Evolutionary conservation across 2,888 invertebrate species (phyloP).

Genomic region (Ophion costatus): DNA sequence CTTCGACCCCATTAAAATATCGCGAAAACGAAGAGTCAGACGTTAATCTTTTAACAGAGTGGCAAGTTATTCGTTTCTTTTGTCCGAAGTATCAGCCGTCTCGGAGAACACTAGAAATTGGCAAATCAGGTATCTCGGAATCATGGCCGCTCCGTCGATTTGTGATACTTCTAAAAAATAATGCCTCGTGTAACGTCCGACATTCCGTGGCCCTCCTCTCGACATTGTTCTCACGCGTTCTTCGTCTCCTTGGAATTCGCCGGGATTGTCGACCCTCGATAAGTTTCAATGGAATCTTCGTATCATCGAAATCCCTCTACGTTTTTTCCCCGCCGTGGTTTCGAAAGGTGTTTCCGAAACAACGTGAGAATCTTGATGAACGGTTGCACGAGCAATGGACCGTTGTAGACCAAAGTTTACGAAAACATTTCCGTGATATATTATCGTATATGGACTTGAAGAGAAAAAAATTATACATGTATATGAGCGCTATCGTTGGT

Average conservation of each 20-base stretch:
- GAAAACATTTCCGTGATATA: slow-evolving; percentile 15
- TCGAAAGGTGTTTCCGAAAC: slow-evolving; percentile 12
- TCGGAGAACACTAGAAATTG: neutral
- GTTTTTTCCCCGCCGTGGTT: neutral
- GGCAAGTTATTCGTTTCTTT: too few species aligned
- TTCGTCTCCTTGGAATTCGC: slow-evolving; percentile 34
- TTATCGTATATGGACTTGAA: slow-evolving; percentile 20
- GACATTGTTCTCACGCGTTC: neutral
- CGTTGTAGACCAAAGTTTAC: slow-evolving; percentile 24
- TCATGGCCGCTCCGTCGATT: neutral
- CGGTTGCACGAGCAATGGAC: slow-evolving; percentile 40
- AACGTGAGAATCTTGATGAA: slow-evolving; percentile 1
- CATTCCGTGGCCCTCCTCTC: neutral
- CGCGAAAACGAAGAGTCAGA: neutral
- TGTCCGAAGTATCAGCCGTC: neutral
- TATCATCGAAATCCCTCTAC: slow-evolving; percentile 19
- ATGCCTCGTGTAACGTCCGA: neutral
- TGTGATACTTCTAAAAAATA: neutral
- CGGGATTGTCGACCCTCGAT: slow-evolving; percentile 21
- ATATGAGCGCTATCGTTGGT: slow-evolving; percentile 44
- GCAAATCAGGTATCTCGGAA: neutral
- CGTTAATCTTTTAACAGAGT: too few species aligned
- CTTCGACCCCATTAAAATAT: neutral
- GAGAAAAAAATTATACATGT: slow-evolving; percentile 13
- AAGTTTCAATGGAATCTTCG: slow-evolving; percentile 5